These are phyloP conservation scores for Nyctereutes procyonoides DNA, from an alignment of 2,113 vertebrate genomes.

Conservation along the genomic window DNA sequence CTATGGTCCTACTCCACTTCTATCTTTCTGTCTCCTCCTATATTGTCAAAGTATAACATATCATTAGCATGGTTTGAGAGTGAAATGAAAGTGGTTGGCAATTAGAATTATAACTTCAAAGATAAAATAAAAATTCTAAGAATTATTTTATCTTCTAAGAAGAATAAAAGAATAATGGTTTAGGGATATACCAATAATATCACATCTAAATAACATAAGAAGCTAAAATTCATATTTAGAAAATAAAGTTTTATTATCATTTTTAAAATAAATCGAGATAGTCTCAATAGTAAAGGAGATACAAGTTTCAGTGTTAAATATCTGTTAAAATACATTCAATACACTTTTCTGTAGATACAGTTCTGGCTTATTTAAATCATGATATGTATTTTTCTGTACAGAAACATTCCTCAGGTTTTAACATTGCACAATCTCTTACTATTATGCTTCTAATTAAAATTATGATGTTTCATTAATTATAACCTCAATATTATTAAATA, in stretches of 20 bases:
- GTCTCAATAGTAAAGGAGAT: neutral
- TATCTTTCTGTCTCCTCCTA: neutral
- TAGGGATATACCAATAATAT: neutral
- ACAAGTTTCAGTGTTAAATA: neutral
- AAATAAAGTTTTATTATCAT: neutral
- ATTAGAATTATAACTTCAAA: conserved; percentile 40
- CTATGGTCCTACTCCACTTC: neutral
- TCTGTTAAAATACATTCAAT: neutral
- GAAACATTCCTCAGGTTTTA: neutral
- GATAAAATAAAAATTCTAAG: neutral
- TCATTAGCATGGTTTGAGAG: neutral
- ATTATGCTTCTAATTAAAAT: neutral
- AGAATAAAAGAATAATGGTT: neutral
- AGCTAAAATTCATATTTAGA: neutral
- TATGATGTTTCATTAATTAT: neutral
- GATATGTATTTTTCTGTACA: neutral
- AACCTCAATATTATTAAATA: neutral
- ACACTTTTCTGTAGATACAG: neutral
- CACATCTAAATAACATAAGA: neutral
- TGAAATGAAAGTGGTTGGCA: neutral
- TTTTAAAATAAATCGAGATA: neutral
- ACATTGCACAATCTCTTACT: neutral
- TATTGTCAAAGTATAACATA: neutral
- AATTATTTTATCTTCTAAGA: conserved; percentile 7
- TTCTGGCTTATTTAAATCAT: neutral